Evolutionary conservation across 2,888 invertebrate genomes (phyloP).

Genomic region (Rotaria macrura): DNA sequence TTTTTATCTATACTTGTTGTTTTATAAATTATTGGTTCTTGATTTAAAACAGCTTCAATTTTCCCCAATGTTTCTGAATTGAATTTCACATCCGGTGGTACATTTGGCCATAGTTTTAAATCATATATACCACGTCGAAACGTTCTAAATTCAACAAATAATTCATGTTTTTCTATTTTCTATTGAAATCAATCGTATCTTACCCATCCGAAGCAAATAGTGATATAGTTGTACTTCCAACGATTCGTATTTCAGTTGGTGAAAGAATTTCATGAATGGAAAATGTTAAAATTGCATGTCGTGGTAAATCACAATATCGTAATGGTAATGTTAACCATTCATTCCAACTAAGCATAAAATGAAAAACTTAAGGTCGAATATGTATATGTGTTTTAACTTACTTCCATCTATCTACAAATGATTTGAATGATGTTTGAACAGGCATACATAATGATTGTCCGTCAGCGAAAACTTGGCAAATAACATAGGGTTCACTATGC

Average conservation of each 20-base stretch:
- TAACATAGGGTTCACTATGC: slow-evolving; percentile 75
- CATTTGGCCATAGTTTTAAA: slow-evolving; percentile 74
- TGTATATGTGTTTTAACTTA: background rate
- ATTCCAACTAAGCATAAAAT: slow-evolving; percentile 61
- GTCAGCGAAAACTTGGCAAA: slow-evolving; percentile 70
- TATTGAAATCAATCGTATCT: no score
- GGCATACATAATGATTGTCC: slow-evolving; percentile 72
- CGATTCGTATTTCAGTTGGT: slow-evolving; percentile 54
- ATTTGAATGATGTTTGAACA: slow-evolving; percentile 77
- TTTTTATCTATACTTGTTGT: background rate
- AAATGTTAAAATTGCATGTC: slow-evolving; percentile 71
- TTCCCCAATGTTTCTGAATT: slow-evolving; percentile 64
- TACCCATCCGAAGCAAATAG: slow-evolving; percentile 83
- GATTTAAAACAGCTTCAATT: background rate
- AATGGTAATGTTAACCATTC: slow-evolving; percentile 87
- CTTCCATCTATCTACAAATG: slow-evolving; percentile 64
- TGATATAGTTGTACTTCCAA: slow-evolving; percentile 73
- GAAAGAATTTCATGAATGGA: slow-evolving; percentile 71
- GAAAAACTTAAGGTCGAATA: background rate
- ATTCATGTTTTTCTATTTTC: no score
- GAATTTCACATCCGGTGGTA: slow-evolving; percentile 66
- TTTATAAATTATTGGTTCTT: background rate
- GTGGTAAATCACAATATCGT: slow-evolving; percentile 76
- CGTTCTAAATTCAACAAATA: background rate
- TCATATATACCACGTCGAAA: slow-evolving; percentile 65